Conservation (phyloP, 2,797 vertebrate genomes). For the Anguilla obscura region DNA sequence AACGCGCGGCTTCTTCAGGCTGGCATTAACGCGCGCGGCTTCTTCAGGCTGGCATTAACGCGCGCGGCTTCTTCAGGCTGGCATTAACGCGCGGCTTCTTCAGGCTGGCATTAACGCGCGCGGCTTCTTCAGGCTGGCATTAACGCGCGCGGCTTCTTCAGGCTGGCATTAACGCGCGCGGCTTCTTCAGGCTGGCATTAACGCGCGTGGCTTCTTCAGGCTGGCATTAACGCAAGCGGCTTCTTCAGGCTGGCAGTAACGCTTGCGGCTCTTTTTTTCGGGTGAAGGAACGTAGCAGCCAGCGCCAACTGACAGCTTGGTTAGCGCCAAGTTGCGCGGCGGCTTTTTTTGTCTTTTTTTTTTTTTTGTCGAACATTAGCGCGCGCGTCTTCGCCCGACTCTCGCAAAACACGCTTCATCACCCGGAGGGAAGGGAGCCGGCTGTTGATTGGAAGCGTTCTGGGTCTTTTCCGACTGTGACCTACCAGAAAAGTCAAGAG, state of each 20-base stretch:
- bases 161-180: no score
- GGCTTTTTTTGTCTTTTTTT: not conserved
- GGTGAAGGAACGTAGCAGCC: not conserved
- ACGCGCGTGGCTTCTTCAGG: no score
- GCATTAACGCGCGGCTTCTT: no score
- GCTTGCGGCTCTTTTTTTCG: not conserved
- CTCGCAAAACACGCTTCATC: not conserved
- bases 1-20: no score
- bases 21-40: no score
- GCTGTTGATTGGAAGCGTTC: not conserved
- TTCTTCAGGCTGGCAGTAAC: not conserved
- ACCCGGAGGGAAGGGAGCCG: not conserved
- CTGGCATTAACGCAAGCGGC: not conserved
- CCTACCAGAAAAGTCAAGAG: constrained; percentile 14
- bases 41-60: no score
- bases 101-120: no score
- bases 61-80: no score
- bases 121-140: no score
- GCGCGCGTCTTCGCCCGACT: not conserved
- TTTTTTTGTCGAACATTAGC: not conserved
- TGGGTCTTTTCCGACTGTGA: not conserved
- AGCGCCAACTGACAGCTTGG: not conserved
- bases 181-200: no score
- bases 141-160: no score
- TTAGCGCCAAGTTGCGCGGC: not conserved